phyloP scores from a whole-genome alignment of 2,888 invertebrate genomes.

The Caenorhabditis afra region DNA sequence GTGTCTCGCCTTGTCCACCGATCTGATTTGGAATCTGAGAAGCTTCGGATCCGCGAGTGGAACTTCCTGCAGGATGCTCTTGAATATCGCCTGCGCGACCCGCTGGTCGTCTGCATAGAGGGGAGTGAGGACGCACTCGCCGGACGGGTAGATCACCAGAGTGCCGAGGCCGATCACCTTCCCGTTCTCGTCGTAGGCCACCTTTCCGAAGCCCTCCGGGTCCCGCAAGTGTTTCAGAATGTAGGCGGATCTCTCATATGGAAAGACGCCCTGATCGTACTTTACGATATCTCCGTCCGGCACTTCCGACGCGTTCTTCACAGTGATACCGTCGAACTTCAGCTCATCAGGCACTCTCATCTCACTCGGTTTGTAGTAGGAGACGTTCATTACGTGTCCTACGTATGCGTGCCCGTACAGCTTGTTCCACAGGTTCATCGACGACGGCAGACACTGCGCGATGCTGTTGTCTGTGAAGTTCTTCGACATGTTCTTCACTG shows the following conservation, averaged over 20 bases:
- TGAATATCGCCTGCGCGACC: slow-evolving; percentile 47
- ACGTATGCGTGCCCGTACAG: slow-evolving; percentile 9
- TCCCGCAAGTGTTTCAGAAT: slow-evolving; percentile 28
- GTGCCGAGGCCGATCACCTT: slow-evolving; percentile 42
- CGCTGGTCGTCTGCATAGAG: slow-evolving; percentile 34
- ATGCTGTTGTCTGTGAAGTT: too few species aligned
- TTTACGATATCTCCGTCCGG: slow-evolving; percentile 37
- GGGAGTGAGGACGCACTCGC: slow-evolving; percentile 43
- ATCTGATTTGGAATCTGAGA: slow-evolving; percentile 44
- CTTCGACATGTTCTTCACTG: too few species aligned
- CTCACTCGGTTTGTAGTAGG: slow-evolving; percentile 30
- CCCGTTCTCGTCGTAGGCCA: slow-evolving; percentile 33
- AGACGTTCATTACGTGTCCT: slow-evolving; percentile 17
- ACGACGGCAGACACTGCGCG: too few species aligned
- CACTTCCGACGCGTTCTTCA: slow-evolving; percentile 27
- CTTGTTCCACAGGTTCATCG: background rate
- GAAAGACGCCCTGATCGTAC: slow-evolving; percentile 36
- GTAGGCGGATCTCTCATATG: slow-evolving; percentile 39
- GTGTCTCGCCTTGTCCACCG: slow-evolving; percentile 13
- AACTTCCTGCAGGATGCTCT: slow-evolving; percentile 35
- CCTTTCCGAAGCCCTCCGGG: slow-evolving; percentile 40
- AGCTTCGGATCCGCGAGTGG: slow-evolving; percentile 32
- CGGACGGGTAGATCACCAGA: slow-evolving; percentile 49
- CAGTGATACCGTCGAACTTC: slow-evolving; percentile 24
- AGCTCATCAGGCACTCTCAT: slow-evolving; percentile 26